phyloP scores from a whole-genome alignment of 2,888 invertebrate genomes.

The Arrhopalites spinosus region DNA sequence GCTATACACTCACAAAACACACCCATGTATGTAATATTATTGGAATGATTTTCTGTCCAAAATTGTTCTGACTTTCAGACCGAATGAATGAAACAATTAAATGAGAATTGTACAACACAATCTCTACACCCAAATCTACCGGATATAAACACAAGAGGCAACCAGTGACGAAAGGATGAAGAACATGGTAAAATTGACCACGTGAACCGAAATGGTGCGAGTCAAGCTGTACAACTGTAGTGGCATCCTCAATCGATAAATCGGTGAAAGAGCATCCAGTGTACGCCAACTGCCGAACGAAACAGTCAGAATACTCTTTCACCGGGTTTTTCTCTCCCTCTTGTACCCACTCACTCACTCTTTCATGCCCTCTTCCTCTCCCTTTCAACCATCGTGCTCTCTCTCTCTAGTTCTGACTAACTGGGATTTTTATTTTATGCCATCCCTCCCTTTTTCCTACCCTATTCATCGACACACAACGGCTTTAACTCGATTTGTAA shows the following conservation, averaged over 20 bases:
- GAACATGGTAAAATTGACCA: conserved; percentile 10
- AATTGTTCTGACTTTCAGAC: neutral
- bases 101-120: neutral
- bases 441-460: conserved; percentile 15
- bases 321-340: neutral
- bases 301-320: neutral
- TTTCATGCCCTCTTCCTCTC: neutral
- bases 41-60: neutral
- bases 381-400: neutral
- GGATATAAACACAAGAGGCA: neutral
- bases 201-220: conserved; percentile 28
- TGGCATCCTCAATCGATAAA: conserved; percentile 46
- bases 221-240: neutral
- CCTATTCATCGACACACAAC: neutral
- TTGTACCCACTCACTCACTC: neutral
- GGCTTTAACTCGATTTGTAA: conserved; percentile 21
- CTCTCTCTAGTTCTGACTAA: conserved; percentile 4
- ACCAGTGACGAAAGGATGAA: conserved; percentile 9
- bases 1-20: neutral
- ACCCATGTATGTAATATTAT: neutral
- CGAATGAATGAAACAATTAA: conserved; percentile 15
- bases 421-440: conserved; percentile 26
- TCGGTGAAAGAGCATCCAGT: conserved; percentile 44
- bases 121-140: neutral
- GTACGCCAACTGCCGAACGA: conserved; percentile 10